phyloP scores from a whole-genome alignment of 1,140 invertebrate genomes.

The Nylanderia fulva region DNA sequence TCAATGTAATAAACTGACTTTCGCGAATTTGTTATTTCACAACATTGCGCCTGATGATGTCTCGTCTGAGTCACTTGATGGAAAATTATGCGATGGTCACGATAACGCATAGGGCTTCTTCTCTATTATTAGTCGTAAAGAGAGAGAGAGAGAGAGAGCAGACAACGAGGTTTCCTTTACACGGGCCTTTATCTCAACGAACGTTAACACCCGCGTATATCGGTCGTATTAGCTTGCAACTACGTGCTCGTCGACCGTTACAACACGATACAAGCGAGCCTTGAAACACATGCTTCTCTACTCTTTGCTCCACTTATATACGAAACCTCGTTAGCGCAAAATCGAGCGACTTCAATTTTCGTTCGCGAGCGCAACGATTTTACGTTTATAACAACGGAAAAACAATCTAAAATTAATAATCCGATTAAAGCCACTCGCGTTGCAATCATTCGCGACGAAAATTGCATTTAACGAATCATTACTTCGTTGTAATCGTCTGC shows the following conservation, averaged over 20 bases:
- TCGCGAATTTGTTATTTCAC: neutral
- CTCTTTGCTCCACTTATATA: conserved; percentile 39
- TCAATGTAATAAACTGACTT: neutral
- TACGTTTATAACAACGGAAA: neutral
- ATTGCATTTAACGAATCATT: neutral
- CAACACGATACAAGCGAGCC: conserved; percentile 37
- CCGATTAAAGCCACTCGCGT: neutral
- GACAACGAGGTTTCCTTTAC: conserved; percentile 43
- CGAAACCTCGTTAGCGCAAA: conserved; percentile 44
- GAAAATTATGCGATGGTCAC: conserved; percentile 34
- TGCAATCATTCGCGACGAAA: neutral
- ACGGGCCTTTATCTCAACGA: neutral
- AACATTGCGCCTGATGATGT: conserved; percentile 40
- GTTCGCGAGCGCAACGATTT: conserved; percentile 17
- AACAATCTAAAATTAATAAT: neutral
- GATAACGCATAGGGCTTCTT: conserved; percentile 36
- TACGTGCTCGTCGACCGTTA: conserved; percentile 47
- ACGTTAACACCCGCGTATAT: conserved; percentile 25
- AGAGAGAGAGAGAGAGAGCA: neutral
- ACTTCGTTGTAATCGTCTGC: neutral
- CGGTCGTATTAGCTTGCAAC: conserved; percentile 36
- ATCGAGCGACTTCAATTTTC: conserved; percentile 24
- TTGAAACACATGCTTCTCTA: conserved; percentile 33
- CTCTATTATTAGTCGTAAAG: conserved; percentile 55
- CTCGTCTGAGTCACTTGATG: conserved; percentile 59